Evolutionary conservation across 2,797 vertebrate species (phyloP), one percentile per base, ranked within the genome.

Genomic region (Sebastes nivosus): DNA sequence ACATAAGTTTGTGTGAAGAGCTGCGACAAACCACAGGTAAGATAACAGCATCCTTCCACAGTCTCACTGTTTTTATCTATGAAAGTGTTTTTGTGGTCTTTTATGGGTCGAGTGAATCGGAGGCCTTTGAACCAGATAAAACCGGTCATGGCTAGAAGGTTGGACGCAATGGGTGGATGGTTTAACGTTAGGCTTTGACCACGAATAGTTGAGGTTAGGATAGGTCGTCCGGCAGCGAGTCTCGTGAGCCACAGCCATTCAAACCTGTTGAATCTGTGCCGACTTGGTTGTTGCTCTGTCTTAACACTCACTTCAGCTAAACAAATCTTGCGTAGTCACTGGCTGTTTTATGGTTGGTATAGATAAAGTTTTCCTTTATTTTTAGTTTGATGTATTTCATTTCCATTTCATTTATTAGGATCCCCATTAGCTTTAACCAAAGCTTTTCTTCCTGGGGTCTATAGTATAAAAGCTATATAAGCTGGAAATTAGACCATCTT

Each of bases 1-100:
- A 99, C 83, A 96, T 99, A 76, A 99, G 98, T 91, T 91, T 97
- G 87, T 99, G 98, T 2, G 98, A 98, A 83, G 98, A 99, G 82
- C 96, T 99, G 22, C 97, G 98, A 42, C 97, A 96, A 68, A 95
- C 64, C 70, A 94, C 97, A 3, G 98, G 98, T 99, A 93, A 96
- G 95, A 71, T 5, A 2, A 32, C 14, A 0, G 3, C 0, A 0
- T 4, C 12, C 10, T 12, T 8, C 10, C 13, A 10, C 61, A 0
- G 4, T 10, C 13, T 20, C 4, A 6, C 25, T 13, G 58, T 11
- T 70, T 55, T 63, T 7, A 66, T 75, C 65, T 60, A 2, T 54
- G 36, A 4, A 30, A 24, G 11, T 57, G 29, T 75, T 32, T 46
- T 46, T 64, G 65, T 77, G 29, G 27, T 75, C 8, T 36, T 10